Base-by-base conservation (phyloP, 2,888 invertebrate genomes). In the Isoperla grammatica region DNA sequence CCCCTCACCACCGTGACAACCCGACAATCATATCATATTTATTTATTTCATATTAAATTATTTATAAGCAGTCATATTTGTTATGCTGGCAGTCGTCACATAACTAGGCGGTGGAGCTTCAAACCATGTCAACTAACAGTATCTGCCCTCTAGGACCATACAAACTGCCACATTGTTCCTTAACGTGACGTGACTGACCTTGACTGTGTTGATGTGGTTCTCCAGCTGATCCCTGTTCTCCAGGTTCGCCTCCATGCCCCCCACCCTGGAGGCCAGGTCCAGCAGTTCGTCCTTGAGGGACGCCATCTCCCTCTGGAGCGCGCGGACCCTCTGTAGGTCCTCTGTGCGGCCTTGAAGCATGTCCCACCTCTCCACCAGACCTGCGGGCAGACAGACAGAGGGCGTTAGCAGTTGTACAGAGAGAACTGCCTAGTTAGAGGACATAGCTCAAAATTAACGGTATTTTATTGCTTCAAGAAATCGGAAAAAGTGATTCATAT, bases 291-390 rank as follows among this genome's bases (percentile, higher is more conserved):
- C 71, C 65, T 75, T 76, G 62, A 72, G 67, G 13, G 70, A 69
- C 57, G 68, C 66, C 66, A 73, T 69, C 66, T 73, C 71, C 63
- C 69, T 68, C 63, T 72, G 69, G 61, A 72, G 67, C 60, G 69
- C 65, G 65, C 67, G 73, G 48, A 71, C 72, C 65, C 71, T 72
- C 67, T 74, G 74, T 8, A 72, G 69, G 61, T 75, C 75, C 57
- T 75, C 73, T 6, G 72, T 71, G 53, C 72, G 72, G 20, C 75
- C 73, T 69, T 78, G 77, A 57, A 80, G 70, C 55, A 73, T 71
- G 67, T 78, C 78, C 79, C 80, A 76, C 70, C 75, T 70, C 68
- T 74, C 71, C 67, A 79, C 71, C 68, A 81, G 67, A 69, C 77
- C 76, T 80, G 73, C 4, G 29, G 29, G 29, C n/a, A 29, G 29